Evolutionary conservation across 1,140 invertebrate genomes (phyloP).

Genomic region (Solen grandis): DNA sequence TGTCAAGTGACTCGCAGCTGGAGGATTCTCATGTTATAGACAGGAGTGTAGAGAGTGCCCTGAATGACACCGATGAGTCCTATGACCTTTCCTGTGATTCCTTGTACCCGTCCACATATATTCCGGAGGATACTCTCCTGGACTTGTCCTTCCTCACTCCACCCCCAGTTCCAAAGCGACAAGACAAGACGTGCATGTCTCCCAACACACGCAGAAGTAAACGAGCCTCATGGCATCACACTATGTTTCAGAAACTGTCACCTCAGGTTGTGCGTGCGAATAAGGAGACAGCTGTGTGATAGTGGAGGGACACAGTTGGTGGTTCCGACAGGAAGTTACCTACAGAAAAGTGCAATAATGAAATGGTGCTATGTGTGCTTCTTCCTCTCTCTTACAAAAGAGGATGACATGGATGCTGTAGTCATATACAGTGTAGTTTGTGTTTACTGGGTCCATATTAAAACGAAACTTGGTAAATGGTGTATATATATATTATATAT

Average conservation of each 20-base stretch:
- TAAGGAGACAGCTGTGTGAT: conserved; percentile 53
- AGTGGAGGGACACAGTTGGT: neutral
- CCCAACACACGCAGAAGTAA: conserved; percentile 45
- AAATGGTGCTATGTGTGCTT: conserved; percentile 53
- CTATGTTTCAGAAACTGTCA: conserved; percentile 51
- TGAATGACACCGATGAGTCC: conserved; percentile 27
- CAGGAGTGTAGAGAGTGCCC: conserved; percentile 17
- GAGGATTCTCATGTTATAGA: conserved; percentile 34
- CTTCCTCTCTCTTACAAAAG: too few species aligned
- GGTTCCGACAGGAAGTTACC: too few species aligned
- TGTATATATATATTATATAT: too few species aligned
- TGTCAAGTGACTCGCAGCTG: conserved; percentile 19
- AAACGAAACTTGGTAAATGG: too few species aligned
- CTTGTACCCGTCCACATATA: conserved; percentile 33
- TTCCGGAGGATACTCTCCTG: conserved; percentile 15
- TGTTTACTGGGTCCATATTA: too few species aligned
- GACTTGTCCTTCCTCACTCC: conserved; percentile 50
- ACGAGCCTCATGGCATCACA: conserved; percentile 55
- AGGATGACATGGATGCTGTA: conserved; percentile 3
- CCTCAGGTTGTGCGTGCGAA: conserved; percentile 36
- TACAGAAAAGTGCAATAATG: conserved; percentile 46
- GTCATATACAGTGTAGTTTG: conserved; percentile 17
- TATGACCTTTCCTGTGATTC: conserved; percentile 50
- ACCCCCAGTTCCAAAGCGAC: conserved; percentile 37
- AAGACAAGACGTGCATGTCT: conserved; percentile 40